phyloP scores from a whole-genome alignment of 2,113 vertebrate species.

The Xiphophorus couchianus region DNA sequence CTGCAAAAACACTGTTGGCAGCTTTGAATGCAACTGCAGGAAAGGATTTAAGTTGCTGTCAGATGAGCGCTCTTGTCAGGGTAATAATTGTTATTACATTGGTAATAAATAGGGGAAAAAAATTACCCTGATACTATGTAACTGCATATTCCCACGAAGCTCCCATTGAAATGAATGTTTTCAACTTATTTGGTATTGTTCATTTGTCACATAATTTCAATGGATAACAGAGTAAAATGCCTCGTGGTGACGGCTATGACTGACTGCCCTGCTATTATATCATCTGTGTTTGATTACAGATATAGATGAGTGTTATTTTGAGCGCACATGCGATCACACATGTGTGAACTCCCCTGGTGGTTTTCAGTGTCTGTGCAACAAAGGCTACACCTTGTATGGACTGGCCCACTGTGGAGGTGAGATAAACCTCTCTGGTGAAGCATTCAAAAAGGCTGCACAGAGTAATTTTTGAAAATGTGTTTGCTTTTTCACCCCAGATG shows the following conservation, averaged over 20 bases:
- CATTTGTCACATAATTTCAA: constrained; percentile 4
- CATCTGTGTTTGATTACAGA: constrained; percentile 84
- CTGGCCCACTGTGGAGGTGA: constrained; percentile 96
- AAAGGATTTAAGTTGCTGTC: constrained; percentile 98
- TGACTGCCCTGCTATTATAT: constrained; percentile 61
- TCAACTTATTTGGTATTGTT: background rate
- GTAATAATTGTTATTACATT: constrained; percentile 75
- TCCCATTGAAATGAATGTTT: background rate
- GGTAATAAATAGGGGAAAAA: background rate
- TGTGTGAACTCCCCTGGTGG: constrained; percentile 93
- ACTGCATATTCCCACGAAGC: background rate
- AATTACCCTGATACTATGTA: background rate
- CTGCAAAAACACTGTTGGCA: constrained; percentile 97
- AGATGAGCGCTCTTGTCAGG: constrained; percentile 96
- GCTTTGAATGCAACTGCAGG: constrained; percentile 96
- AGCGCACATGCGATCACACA: constrained; percentile 94
- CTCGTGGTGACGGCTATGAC: constrained; percentile 48
- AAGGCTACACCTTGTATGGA: constrained; percentile 93
- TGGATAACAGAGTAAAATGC: constrained; percentile 59
- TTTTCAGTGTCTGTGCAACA: constrained; percentile 91
- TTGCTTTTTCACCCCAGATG: constrained; percentile 79
- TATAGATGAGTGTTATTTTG: constrained; percentile 96
- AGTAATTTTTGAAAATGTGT: constrained; percentile 20
- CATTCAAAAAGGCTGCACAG: background rate
- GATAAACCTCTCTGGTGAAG: constrained; percentile 36